Evolutionary conservation across 2,888 invertebrate genomes (phyloP).

Genomic region (Scaptomyza caliginosa): DNA sequence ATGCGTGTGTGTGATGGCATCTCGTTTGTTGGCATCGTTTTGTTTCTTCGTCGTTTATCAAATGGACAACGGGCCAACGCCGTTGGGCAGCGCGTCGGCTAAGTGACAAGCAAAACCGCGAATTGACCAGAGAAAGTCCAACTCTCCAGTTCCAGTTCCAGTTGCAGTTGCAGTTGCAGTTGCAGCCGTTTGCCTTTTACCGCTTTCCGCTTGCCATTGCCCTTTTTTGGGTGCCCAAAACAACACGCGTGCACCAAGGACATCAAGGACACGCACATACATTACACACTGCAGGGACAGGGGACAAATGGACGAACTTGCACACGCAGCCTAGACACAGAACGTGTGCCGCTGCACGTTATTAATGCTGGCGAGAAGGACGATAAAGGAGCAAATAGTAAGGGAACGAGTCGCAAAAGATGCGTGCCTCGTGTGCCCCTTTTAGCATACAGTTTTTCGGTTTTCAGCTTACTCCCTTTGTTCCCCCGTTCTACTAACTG

Average conservation of each 20-base stretch:
- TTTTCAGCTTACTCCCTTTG: not conserved
- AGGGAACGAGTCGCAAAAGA: conserved; percentile 44
- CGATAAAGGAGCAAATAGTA: conserved; percentile 21
- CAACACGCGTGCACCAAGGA: conserved; percentile 25
- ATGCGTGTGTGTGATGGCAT: conserved; percentile 43
- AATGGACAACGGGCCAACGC: conserved; percentile 68
- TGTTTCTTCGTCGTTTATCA: conserved; percentile 78
- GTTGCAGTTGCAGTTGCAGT: conserved; percentile 64
- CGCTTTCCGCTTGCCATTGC: not conserved
- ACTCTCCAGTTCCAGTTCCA: conserved; percentile 54
- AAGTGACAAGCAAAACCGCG: conserved; percentile 83
- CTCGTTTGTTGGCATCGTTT: conserved; percentile 68
- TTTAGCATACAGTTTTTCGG: not conserved
- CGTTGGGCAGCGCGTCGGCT: conserved; percentile 72
- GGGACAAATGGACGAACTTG: conserved; percentile 7
- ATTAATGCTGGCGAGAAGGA: conserved; percentile 33
- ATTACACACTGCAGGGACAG: not conserved
- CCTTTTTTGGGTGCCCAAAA: not conserved
- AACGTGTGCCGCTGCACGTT: conserved; percentile 51
- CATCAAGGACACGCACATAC: not conserved
- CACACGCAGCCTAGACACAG: conserved; percentile 24
- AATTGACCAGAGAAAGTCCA: conserved; percentile 82
- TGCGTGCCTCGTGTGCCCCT: conserved; percentile 47
- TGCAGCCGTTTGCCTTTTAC: not conserved
- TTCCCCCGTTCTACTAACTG: not conserved